phyloP scores from a whole-genome alignment of 2,113 vertebrate species.

The Plotosus lineatus region DNA sequence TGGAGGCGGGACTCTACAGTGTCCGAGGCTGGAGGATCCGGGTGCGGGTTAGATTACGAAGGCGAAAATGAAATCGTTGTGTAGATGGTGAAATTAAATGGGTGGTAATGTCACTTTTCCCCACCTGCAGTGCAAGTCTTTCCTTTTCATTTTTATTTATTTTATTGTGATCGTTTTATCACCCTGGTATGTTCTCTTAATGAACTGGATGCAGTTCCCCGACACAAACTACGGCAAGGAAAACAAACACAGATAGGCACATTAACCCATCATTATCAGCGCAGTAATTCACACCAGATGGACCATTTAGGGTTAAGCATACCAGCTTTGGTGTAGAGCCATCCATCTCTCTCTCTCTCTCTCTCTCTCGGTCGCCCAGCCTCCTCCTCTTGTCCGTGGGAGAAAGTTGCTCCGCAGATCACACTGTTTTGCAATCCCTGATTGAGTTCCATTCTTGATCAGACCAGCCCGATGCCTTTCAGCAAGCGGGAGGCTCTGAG shows the following conservation, averaged over 20 bases:
- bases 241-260: slow-evolving; percentile 81
- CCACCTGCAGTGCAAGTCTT: background rate
- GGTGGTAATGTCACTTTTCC: background rate
- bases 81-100: background rate
- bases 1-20: too few species aligned
- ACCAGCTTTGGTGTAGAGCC: slow-evolving; percentile 76
- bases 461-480: background rate
- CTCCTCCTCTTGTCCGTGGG: slow-evolving; percentile 47
- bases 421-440: background rate
- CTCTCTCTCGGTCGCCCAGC: slow-evolving; percentile 45
- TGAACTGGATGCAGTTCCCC: slow-evolving; percentile 79
- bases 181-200: slow-evolving; percentile 72
- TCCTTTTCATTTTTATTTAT: slow-evolving; percentile 25
- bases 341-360: slow-evolving; percentile 58
- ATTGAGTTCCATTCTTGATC: background rate
- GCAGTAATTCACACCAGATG: slow-evolving; percentile 90
- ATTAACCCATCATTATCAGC: slow-evolving; percentile 77
- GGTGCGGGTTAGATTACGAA: background rate
- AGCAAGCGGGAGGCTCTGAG: background rate
- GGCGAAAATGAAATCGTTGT: background rate
- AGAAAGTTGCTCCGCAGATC: slow-evolving; percentile 45
- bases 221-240: slow-evolving; percentile 77
- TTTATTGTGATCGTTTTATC: slow-evolving; percentile 53
- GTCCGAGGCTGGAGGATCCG: background rate
- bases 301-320: slow-evolving; percentile 71